phyloP scores from a whole-genome alignment of 2,888 invertebrate genomes.

The Melolontha melolontha region DNA sequence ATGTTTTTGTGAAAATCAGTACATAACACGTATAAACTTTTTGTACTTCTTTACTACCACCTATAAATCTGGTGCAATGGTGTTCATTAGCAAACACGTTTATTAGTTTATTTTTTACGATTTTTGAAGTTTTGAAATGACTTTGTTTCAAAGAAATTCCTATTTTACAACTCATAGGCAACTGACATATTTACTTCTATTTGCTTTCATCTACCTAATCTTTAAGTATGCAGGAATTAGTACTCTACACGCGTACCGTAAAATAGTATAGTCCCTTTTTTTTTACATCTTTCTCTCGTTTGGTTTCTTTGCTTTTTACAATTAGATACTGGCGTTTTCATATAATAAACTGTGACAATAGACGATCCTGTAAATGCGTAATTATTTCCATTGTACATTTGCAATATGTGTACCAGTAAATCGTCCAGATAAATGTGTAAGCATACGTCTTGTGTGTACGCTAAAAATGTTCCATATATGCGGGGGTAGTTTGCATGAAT shows the following conservation, averaged over 20 bases:
- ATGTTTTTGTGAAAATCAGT: no score
- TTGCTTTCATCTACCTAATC: conserved; percentile 9
- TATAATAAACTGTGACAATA: conserved; percentile 11
- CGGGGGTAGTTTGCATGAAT: conserved; percentile 49
- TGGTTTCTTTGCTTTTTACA: background rate
- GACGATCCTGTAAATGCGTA: conserved; percentile 23
- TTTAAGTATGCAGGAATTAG: no score
- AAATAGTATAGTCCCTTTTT: no score
- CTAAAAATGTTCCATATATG: conserved; percentile 34
- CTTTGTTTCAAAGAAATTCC: conserved; percentile 22
- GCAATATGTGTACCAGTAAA: conserved; percentile 16
- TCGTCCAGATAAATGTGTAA: conserved; percentile 15
- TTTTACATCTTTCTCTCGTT: background rate
- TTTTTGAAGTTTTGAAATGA: conserved; percentile 21
- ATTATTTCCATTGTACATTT: conserved; percentile 27
- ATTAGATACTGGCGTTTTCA: background rate
- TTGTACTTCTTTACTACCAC: no score
- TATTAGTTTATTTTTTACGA: conserved; percentile 4
- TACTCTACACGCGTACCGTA: no score
- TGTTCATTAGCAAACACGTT: conserved; percentile 3
- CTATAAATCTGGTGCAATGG: background rate
- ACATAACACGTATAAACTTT: no score
- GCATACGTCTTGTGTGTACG: conserved; percentile 4
- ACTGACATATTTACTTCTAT: background rate
- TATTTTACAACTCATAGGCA: conserved; percentile 10